These are phyloP conservation scores for Bambusicola thoracicus DNA, from an alignment of 2,113 vertebrate genomes.

Conservation along the genomic window DNA sequence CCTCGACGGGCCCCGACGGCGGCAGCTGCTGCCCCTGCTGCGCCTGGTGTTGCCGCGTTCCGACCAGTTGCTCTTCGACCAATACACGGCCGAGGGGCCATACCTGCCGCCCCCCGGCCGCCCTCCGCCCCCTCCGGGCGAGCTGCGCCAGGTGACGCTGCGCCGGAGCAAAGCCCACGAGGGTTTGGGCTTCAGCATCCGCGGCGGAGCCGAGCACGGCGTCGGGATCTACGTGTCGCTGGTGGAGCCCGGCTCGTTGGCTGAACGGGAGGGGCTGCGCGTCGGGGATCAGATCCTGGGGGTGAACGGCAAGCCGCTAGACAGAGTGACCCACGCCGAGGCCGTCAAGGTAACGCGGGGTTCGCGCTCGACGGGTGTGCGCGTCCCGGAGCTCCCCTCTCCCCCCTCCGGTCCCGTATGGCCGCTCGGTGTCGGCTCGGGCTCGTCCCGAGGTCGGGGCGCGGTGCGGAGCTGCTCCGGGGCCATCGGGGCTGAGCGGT, in stretches of 20 bases:
- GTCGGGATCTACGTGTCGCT: constrained; percentile 97
- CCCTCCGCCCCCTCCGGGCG: constrained; percentile 75
- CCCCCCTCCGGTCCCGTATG: background rate
- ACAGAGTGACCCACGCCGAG: constrained; percentile 91
- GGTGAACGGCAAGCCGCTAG: constrained; percentile 92
- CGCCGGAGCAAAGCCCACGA: constrained; percentile 92
- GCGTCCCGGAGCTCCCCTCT: background rate
- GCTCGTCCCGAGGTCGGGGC: too few species aligned
- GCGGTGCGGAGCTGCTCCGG: too few species aligned
- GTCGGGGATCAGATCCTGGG: constrained; percentile 96
- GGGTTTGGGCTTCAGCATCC: constrained; percentile 96
- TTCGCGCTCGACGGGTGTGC: background rate
- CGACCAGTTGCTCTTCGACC: constrained; percentile 96
- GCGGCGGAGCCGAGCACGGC: constrained; percentile 94
- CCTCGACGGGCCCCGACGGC: constrained; percentile 89
- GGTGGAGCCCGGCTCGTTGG: constrained; percentile 94
- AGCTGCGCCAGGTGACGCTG: constrained; percentile 88
- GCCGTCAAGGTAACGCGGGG: constrained; percentile 90
- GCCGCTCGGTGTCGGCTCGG: too few species aligned
- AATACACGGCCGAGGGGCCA: constrained; percentile 94
- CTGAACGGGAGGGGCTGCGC: constrained; percentile 90
- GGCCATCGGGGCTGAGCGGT: fast-evolving
- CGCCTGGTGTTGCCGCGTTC: constrained; percentile 94
- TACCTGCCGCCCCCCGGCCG: constrained; percentile 79
- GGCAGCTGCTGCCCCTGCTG: constrained; percentile 94